These are phyloP conservation scores for Mormyrus iriodes DNA, from an alignment of 2,113 vertebrate species.

Conservation along the genomic window DNA sequence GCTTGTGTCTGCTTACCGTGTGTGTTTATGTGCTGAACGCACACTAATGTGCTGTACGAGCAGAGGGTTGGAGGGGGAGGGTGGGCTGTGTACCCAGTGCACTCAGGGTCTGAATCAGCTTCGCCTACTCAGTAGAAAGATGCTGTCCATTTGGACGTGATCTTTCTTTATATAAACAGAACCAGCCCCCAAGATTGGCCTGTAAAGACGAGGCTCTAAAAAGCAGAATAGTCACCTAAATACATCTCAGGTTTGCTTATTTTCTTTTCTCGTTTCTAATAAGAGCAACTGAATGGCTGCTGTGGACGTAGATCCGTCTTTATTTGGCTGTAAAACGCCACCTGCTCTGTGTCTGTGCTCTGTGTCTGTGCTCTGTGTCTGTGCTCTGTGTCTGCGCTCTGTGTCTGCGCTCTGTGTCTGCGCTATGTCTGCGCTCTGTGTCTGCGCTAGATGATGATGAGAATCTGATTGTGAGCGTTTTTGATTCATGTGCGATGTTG, in stretches of 20 bases:
- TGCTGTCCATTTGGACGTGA: background rate
- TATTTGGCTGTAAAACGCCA: background rate
- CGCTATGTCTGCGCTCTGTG: no score
- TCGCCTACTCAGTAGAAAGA: background rate
- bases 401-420: background rate
- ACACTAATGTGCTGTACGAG: background rate
- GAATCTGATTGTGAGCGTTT: background rate
- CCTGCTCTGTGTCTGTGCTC: background rate
- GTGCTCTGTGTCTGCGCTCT: background rate
- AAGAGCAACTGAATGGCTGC: background rate
- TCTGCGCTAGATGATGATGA: background rate
- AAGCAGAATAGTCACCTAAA: background rate
- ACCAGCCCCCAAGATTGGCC: background rate
- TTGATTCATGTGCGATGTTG: background rate
- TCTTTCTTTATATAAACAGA: background rate
- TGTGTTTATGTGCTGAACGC: background rate
- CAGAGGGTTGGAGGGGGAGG: background rate
- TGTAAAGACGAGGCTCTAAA: background rate
- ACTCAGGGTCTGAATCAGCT: background rate
- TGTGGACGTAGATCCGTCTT: background rate
- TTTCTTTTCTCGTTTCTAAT: background rate
- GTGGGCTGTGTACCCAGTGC: background rate
- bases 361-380: background rate
- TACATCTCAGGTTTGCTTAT: conserved; percentile 1
- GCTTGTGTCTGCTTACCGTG: background rate